phyloP scores from a whole-genome alignment of 2,797 vertebrate genomes.

The Manis pentadactyla region DNA sequence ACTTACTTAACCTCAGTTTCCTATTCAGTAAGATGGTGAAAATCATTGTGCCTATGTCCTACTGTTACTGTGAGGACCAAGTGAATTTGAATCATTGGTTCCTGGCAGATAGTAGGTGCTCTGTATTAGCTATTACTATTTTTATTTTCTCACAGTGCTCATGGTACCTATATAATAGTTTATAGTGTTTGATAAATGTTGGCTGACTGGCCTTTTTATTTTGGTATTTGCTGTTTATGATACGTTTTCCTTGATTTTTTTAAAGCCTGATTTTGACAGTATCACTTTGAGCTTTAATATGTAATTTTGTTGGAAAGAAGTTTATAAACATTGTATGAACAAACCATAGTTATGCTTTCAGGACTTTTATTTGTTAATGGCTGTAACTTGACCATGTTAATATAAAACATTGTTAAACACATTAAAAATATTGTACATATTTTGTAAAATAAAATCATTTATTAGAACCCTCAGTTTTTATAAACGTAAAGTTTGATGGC shows the following conservation, averaged over 20 bases:
- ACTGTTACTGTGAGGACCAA: slow-evolving; percentile 22
- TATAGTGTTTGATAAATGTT: background rate
- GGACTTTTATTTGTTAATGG: background rate
- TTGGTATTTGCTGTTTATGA: background rate
- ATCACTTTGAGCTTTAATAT: background rate
- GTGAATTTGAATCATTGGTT: slow-evolving; percentile 27
- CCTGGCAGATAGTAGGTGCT: background rate
- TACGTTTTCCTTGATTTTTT: background rate
- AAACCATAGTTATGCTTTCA: background rate
- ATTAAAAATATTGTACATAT: background rate
- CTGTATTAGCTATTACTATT: background rate
- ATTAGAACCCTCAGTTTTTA: background rate
- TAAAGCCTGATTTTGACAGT: background rate
- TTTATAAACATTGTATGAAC: background rate
- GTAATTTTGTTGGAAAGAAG: background rate
- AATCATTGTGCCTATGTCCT: background rate
- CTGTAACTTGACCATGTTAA: background rate
- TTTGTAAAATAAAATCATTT: background rate
- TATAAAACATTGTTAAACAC: background rate
- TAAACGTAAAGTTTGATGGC: background rate
- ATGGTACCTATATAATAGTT: background rate
- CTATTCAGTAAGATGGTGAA: background rate
- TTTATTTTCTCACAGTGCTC: background rate
- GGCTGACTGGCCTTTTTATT: slow-evolving; percentile 5
- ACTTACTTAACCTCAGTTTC: background rate